A percentile compares a stretch with the other conserved stretches of the same genome.
These are phyloP conservation scores for Lysandra coridon DNA, from an alignment of 2,888 invertebrate genomes.

Conservation along the genomic window DNA sequence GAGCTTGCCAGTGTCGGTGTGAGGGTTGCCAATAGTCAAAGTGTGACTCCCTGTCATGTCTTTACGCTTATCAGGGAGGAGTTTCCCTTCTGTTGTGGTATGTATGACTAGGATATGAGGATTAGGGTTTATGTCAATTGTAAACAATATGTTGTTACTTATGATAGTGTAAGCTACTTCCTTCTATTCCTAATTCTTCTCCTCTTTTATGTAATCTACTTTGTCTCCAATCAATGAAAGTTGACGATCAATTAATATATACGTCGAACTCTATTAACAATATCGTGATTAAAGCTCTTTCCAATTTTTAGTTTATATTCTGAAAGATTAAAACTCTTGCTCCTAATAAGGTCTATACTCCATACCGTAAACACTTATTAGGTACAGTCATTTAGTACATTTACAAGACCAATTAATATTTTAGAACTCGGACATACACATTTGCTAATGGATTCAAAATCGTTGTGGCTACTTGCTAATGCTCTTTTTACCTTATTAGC, in stretches of 20 bases:
- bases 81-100: conserved; percentile 36
- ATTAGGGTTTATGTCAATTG: background rate
- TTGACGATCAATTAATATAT: background rate
- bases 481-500: background rate
- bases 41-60: conserved; percentile 38
- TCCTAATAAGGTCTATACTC: background rate
- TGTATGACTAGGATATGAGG: conserved; percentile 9
- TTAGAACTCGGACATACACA: background rate
- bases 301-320: background rate
- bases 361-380: background rate
- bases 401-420: background rate
- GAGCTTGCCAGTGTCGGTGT: conserved; percentile 74
- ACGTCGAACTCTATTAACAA: background rate
- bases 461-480: background rate
- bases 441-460: background rate
- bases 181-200: background rate
- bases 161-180: background rate
- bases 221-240: background rate
- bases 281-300: background rate
- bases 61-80: conserved; percentile 35
- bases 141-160: background rate
- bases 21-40: conserved; percentile 59
- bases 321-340: background rate
- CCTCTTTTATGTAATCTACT: background rate
- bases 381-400: background rate